Conservation (phyloP, 2,888 invertebrate genomes). For the Gerris lacustris region DNA sequence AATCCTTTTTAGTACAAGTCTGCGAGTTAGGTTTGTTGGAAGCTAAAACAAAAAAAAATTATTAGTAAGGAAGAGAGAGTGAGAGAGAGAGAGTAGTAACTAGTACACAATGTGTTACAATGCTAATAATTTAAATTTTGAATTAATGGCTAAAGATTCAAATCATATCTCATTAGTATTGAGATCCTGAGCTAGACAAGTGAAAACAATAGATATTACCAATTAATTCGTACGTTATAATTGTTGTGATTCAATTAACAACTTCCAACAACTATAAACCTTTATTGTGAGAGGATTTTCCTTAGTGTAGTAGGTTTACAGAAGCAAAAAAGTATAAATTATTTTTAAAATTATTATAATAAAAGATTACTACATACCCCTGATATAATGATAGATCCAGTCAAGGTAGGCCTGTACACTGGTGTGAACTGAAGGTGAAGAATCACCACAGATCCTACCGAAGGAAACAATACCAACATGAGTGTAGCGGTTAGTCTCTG, state of each 20-base stretch:
- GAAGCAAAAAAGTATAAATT: not conserved
- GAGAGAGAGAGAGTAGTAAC: not conserved
- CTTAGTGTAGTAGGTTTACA: not conserved
- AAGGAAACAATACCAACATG: slow-evolving; percentile 7
- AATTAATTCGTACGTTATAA: no score
- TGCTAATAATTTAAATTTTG: no score
- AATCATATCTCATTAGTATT: no score
- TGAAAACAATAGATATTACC: no score
- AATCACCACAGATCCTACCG: slow-evolving; percentile 2
- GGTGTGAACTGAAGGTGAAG: slow-evolving; percentile 2
- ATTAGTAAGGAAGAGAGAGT: not conserved
- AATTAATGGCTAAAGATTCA: no score
- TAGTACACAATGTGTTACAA: no score
- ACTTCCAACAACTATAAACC: no score
- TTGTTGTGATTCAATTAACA: no score
- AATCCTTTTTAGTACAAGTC: not conserved
- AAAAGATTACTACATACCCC: not conserved
- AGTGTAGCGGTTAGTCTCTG: slow-evolving; percentile 4
- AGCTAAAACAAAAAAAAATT: not conserved
- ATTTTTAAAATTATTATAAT: not conserved
- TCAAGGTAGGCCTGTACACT: not conserved
- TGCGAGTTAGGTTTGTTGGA: not conserved
- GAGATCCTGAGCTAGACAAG: no score
- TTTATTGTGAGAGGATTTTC: no score
- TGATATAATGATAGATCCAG: slow-evolving; percentile 4